A percentile compares a stretch with the other conserved stretches of the same genome.
These are phyloP conservation scores for Sceloporus undulatus DNA, from an alignment of 2,113 vertebrate species.

Conservation along the genomic window DNA sequence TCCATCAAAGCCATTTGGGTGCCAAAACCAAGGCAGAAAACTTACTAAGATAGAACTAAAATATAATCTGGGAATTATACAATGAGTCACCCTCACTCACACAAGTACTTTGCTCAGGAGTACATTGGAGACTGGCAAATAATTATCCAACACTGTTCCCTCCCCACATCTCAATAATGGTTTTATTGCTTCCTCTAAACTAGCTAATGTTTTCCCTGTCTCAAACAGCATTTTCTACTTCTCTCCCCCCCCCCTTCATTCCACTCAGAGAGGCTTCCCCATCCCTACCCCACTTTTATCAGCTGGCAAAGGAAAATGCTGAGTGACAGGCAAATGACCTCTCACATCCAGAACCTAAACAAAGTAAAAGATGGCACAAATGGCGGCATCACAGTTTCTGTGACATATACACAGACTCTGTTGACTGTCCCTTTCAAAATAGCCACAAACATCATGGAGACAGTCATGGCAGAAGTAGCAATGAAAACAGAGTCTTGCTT, in stretches of 20 bases:
- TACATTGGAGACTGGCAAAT: background rate
- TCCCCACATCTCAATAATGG: background rate
- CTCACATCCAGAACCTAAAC: background rate
- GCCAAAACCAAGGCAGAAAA: background rate
- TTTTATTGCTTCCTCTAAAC: background rate
- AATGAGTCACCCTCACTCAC: background rate
- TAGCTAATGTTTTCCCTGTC: background rate
- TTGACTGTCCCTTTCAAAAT: background rate
- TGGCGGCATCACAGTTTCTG: background rate
- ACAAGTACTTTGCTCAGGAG: background rate
- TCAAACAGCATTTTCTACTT: background rate
- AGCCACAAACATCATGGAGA: background rate
- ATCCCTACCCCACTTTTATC: background rate
- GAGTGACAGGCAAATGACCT: background rate
- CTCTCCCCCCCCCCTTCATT: background rate
- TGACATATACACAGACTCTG: background rate
- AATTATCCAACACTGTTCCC: background rate
- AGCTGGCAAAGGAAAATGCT: background rate
- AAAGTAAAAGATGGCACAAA: background rate
- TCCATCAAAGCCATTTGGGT: background rate
- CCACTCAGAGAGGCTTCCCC: background rate
- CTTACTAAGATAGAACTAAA: background rate
- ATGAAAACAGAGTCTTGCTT: background rate
- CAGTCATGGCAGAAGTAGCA: background rate
- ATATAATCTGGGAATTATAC: background rate